A percentile compares a stretch with the other conserved stretches of the same genome.
phyloP scores from a whole-genome alignment of 2,113 vertebrate genomes.

The Oxyura jamaicensis region DNA sequence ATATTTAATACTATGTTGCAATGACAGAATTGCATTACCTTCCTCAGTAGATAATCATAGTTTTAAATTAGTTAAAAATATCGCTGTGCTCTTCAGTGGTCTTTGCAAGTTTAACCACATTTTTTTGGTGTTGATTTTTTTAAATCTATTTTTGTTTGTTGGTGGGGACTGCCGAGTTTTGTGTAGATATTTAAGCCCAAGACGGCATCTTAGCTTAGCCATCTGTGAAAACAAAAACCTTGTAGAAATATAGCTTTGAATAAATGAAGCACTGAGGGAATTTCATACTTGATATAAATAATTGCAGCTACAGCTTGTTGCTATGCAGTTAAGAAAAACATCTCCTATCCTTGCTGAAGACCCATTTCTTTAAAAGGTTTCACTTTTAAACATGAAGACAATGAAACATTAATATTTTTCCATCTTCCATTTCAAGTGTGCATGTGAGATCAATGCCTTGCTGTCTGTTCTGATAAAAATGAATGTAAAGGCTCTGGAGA shows the following conservation, averaged over 20 bases:
- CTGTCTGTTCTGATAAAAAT: not conserved
- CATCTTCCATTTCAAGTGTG: not conserved
- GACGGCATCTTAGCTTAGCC: conserved; percentile 58
- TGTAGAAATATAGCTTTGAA: conserved; percentile 63
- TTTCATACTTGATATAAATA: conserved; percentile 51
- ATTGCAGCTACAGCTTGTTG: conserved; percentile 59
- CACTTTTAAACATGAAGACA: conserved; percentile 14
- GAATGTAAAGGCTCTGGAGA: not conserved
- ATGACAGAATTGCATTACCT: not conserved
- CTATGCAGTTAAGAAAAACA: conserved; percentile 55
- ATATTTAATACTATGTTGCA: not conserved
- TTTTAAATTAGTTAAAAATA: conserved; percentile 31
- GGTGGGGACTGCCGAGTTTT: conserved; percentile 48
- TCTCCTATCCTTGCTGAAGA: conserved; percentile 5
- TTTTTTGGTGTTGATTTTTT: not conserved
- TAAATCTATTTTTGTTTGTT: conserved; percentile 61
- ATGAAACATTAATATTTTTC: conserved; percentile 31
- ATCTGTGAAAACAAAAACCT: conserved; percentile 64
- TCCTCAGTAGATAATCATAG: conserved; percentile 6
- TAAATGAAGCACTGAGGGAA: conserved; percentile 60
- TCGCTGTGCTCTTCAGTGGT: conserved; percentile 3
- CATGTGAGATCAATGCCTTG: not conserved
- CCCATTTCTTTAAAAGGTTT: conserved; percentile 47
- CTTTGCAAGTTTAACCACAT: not conserved
- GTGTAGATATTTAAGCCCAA: conserved; percentile 65